phyloP scores from a whole-genome alignment of 92 coral and sea anemone genomes.

The Montipora capitata region DNA sequence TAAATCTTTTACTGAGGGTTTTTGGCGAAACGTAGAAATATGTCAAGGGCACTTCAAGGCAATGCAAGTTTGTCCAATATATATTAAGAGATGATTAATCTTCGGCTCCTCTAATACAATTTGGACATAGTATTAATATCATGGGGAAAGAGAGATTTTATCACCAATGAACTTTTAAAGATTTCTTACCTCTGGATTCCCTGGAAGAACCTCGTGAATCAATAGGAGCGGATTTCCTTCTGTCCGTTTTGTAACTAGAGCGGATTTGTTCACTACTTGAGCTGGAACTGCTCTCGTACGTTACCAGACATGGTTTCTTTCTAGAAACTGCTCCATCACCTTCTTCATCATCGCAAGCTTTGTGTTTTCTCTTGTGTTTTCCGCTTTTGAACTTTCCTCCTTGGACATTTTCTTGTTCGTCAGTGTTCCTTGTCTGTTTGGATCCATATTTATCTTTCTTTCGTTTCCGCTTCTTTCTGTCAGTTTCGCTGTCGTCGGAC shows the following conservation, averaged over 20 bases:
- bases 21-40: too few relatives aligned
- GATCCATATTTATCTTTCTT: slow-evolving; percentile 62
- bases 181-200: slow-evolving; percentile 1
- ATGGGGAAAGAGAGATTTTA: too few relatives aligned
- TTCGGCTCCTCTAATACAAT: too few relatives aligned
- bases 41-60: too few relatives aligned
- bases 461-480: slow-evolving; percentile 35
- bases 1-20: too few relatives aligned
- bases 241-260: background rate
- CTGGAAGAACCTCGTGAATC: background rate
- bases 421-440: slow-evolving; percentile 24
- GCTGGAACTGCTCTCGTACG: slow-evolving; percentile 74
- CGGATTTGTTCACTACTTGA: slow-evolving; percentile 25
- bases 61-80: too few relatives aligned
- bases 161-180: background rate
- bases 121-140: too few relatives aligned
- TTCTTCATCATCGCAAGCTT: background rate
- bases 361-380: slow-evolving; percentile 67
- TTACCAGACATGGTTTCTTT: slow-evolving; percentile 74
- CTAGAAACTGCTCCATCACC: slow-evolving; percentile 21
- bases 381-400: slow-evolving; percentile 56
- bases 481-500: slow-evolving; percentile 29
- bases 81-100: too few relatives aligned
- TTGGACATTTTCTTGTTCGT: slow-evolving; percentile 43
- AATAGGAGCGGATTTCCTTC: background rate